Evolutionary conservation across 1,140 invertebrate genomes (phyloP), one percentile per base, ranked within the genome.

Genomic region (Pseudobourletiella spinata): DNA sequence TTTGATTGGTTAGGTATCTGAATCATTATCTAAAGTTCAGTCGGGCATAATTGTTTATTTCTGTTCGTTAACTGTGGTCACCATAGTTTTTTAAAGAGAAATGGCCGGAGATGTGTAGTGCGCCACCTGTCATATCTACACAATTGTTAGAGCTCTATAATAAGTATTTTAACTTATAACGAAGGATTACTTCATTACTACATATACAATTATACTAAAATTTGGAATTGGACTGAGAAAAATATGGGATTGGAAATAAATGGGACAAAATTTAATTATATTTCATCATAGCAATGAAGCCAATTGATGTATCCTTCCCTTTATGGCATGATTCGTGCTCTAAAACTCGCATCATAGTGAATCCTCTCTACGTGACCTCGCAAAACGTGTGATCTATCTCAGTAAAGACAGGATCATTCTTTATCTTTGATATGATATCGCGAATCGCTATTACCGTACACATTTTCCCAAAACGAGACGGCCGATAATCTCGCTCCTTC

Each of bases 211-310:
- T 4, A 54, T 28, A 26, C 11, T 54, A 20, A 54, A 54, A 54
- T 54, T 11, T 30, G 50, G 25, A 54, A 54, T 54, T 54, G 50
- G 50, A 54, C 50, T 54, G 50, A 54, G 50, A 20, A 25, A 20
- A 48, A 48, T 48, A 48, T 22, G 22, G 22, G 25, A 54, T 54
- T 54, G 50, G 50, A 54, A 54, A 54, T 54, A 54, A 54, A 54
- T 54, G 50, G 8, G 50, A 54, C 50, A 54, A 54, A 54, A 28
- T 54, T 54, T 54, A 54, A 26, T 54, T 54, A 54, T 30, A 54
- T 54, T 30, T 54, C 24, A 54, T 54, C 50, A 54, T 54, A 39
- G 32, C 32, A 39, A 39, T 11, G 8, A 39, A 39, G n/a, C 32
- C 32, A 39, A 39, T 39, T 39, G n/a, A n/a, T n/a, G n/a, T n/a